Evolutionary conservation across 2,888 invertebrate genomes (phyloP).

Genomic region (Incurvaria masculella): DNA sequence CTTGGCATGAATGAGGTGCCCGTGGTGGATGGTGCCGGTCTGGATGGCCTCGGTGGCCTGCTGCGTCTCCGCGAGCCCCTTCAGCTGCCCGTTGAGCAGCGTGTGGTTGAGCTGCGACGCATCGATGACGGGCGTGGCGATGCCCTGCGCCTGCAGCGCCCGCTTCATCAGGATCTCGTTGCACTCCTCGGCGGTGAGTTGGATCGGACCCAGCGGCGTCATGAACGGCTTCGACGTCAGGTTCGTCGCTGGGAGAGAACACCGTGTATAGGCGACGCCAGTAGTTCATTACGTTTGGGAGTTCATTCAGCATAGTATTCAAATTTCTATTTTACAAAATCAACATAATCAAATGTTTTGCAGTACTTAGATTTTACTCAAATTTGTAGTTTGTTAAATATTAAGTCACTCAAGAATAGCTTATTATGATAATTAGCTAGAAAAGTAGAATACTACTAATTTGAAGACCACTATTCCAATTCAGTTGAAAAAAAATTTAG

Average conservation of each 20-base stretch:
- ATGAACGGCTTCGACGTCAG: constrained; percentile 60
- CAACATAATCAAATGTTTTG: too few relatives aligned
- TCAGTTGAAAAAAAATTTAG: too few relatives aligned
- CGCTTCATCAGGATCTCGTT: constrained; percentile 75
- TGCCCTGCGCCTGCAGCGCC: constrained; percentile 64
- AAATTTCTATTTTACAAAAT: too few relatives aligned
- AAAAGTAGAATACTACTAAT: too few relatives aligned
- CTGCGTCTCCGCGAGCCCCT: constrained; percentile 39
- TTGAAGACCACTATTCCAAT: too few relatives aligned
- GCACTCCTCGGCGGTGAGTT: constrained; percentile 73
- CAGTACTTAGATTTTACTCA: too few relatives aligned
- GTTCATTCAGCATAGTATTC: too few relatives aligned
- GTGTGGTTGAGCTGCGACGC: constrained; percentile 47
- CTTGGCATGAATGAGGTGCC: constrained; percentile 53
- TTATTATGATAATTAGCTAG: too few relatives aligned
- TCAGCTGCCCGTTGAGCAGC: constrained; percentile 40
- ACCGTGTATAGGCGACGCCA: too few relatives aligned
- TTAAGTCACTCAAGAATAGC: too few relatives aligned
- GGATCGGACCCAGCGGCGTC: constrained; percentile 69
- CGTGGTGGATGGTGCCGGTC: constrained; percentile 35
- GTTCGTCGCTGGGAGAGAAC: constrained; percentile 46
- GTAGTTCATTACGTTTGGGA: not conserved
- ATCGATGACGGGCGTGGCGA: constrained; percentile 47
- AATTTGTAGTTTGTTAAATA: too few relatives aligned
- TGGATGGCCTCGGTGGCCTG: constrained; percentile 35